Evolutionary conservation across 2,888 invertebrate genomes (phyloP).

Genomic region (Ectemnius lituratus): DNA sequence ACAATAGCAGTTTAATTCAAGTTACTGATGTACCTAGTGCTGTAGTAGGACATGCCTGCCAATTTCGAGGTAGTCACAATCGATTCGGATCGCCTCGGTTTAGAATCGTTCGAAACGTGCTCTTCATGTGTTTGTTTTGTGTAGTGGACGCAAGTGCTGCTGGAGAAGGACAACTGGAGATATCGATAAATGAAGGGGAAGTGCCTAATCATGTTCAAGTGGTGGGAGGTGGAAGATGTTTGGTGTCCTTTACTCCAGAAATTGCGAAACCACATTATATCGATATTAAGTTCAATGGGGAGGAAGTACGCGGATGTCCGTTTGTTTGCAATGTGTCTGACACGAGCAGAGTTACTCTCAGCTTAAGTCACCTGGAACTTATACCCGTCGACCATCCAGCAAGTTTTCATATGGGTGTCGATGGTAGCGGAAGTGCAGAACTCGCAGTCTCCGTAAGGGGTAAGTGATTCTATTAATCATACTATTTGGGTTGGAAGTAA

Average conservation of each 20-base stretch:
- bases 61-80: constrained; percentile 89
- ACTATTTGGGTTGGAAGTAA: constrained; percentile 1
- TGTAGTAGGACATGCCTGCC: constrained; percentile 96
- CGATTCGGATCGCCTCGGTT: too few species aligned
- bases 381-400: constrained; percentile 91
- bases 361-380: constrained; percentile 87
- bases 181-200: constrained; percentile 99
- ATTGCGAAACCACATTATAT: constrained; percentile 94
- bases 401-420: constrained; percentile 88
- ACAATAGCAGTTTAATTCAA: constrained; percentile 95
- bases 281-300: constrained; percentile 97
- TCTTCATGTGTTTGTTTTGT: constrained; percentile 63
- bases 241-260: constrained; percentile 96
- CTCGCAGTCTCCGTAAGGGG: constrained; percentile 91
- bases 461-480: constrained; percentile 56
- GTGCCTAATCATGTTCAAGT: constrained; percentile 99
- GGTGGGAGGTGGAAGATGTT: constrained; percentile 95
- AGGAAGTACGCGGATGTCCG: constrained; percentile 94
- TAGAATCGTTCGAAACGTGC: neutral
- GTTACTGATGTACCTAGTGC: constrained; percentile 96
- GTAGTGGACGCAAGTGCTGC: constrained; percentile 98
- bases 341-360: constrained; percentile 87
- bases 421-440: constrained; percentile 86
- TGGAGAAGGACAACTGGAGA: constrained; percentile 99
- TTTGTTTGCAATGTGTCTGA: constrained; percentile 92